Percentiles rank a stretch among this genome's conserved stretches.
Conservation (phyloP, 2,888 invertebrate genomes). For the Globia sparganii region DNA sequence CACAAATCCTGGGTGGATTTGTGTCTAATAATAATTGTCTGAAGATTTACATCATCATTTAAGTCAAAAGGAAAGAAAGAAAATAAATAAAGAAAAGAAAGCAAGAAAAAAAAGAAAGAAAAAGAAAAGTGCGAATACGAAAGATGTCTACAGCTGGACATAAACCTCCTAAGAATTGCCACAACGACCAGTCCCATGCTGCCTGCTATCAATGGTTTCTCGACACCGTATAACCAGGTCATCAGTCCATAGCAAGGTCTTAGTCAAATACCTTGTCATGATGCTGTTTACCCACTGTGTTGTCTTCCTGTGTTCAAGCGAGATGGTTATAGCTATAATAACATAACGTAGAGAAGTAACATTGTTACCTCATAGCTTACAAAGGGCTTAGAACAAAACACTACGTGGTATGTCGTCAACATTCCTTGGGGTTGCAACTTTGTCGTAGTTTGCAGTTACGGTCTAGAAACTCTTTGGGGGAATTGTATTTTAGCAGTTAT, state of each 20-base stretch:
- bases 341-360: conserved; percentile 12
- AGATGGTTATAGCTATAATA: conserved; percentile 4
- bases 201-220: not conserved
- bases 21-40: not conserved
- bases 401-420: conserved; percentile 4
- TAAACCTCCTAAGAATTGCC: not conserved
- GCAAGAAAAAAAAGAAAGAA: too few species aligned
- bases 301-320: not conserved
- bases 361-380: conserved; percentile 22
- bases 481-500: not conserved
- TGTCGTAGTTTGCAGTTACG: not conserved
- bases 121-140: not conserved
- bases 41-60: not conserved
- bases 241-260: not conserved
- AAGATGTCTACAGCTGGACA: not conserved
- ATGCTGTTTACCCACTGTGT: not conserved
- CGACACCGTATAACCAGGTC: not conserved
- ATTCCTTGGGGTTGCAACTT: conserved; percentile 14
- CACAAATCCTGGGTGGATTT: too few species aligned
- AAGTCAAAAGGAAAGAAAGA: too few species aligned
- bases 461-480: not conserved
- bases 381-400: conserved; percentile 19
- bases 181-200: not conserved
- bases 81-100: too few species aligned
- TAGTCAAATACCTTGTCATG: not conserved